These are phyloP conservation scores for Apocheima hispidaria DNA, from an alignment of 2,888 invertebrate genomes.

Conservation along the genomic window DNA sequence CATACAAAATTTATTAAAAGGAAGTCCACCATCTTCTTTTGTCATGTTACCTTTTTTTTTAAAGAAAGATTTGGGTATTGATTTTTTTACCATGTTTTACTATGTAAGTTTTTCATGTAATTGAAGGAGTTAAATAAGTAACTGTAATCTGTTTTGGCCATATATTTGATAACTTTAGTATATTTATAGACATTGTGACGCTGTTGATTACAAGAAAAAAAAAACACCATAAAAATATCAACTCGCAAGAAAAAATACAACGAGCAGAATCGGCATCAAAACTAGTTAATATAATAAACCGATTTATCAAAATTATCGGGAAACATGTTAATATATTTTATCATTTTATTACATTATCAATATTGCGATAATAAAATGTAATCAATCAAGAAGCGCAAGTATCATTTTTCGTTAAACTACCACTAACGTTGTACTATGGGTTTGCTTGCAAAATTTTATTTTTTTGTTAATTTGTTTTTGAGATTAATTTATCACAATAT, in stretches of 20 bases:
- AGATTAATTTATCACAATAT: too few species aligned
- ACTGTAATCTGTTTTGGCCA: too few species aligned
- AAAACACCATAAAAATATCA: too few species aligned
- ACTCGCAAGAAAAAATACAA: background rate
- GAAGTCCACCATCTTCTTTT: too few species aligned
- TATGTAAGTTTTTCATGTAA: background rate
- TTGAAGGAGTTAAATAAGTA: background rate
- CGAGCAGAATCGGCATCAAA: background rate
- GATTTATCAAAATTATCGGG: conserved; percentile 1
- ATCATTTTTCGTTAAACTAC: background rate
- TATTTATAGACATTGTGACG: too few species aligned
- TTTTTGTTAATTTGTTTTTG: too few species aligned
- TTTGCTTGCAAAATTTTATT: background rate
- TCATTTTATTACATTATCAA: conserved; percentile 22
- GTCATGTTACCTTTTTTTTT: too few species aligned
- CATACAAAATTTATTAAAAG: too few species aligned
- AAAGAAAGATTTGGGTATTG: too few species aligned
- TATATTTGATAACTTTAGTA: too few species aligned
- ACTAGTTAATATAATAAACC: background rate
- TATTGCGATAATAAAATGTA: conserved; percentile 13
- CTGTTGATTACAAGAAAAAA: too few species aligned
- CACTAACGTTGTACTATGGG: background rate
- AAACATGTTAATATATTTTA: conserved; percentile 16
- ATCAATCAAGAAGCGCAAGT: conserved; percentile 30
- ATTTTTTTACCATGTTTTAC: background rate